Conservation (phyloP, 2,888 invertebrate genomes). For the Boloria euphrosyne region DNA sequence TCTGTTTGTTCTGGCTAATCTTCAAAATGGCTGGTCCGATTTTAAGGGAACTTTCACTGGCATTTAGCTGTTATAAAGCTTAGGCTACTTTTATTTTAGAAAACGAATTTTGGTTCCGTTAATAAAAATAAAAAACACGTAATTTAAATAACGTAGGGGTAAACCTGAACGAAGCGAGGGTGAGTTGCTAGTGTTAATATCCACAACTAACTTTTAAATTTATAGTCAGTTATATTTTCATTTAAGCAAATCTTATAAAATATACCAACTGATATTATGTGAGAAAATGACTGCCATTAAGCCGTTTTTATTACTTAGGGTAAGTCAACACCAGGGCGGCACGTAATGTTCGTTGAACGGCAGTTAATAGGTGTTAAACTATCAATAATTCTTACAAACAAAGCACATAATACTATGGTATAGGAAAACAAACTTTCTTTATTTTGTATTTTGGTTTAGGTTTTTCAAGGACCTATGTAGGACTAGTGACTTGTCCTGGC, state of each 20-base stretch:
- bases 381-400: constrained; percentile 14
- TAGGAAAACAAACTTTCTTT: background rate
- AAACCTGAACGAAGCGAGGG: no score
- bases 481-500: no score
- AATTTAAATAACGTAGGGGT: constrained; percentile 6
- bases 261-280: background rate
- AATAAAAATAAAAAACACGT: no score
- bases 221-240: no score
- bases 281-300: constrained; percentile 6
- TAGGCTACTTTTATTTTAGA: no score
- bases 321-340: constrained; percentile 15
- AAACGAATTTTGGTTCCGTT: no score
- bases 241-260: background rate
- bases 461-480: background rate
- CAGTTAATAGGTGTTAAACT: constrained; percentile 23
- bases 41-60: no score
- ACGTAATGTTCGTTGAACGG: constrained; percentile 17
- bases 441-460: background rate
- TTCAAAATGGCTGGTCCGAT: no score
- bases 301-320: constrained; percentile 22
- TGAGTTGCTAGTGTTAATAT: no score
- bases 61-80: no score
- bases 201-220: no score
- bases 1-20: no score
- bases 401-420: background rate